Evolutionary conservation across 2,888 invertebrate genomes (phyloP).

Genomic region (Schrankia costaestrigalis): DNA sequence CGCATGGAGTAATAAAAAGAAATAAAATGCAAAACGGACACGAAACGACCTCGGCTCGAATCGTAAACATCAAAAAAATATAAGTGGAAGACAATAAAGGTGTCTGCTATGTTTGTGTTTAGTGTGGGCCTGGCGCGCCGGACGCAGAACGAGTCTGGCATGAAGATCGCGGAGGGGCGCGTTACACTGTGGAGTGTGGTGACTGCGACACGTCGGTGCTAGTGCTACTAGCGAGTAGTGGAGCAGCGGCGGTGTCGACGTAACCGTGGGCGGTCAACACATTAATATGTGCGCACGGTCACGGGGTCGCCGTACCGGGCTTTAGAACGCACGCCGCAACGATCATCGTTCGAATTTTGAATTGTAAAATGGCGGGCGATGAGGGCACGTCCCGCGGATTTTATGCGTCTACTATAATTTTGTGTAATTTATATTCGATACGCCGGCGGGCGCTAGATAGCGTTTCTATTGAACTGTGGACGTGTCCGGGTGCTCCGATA

Average conservation of each 20-base stretch:
- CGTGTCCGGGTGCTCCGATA: conserved; percentile 57
- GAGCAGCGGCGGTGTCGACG: conserved; percentile 21
- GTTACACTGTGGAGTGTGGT: too few relatives aligned
- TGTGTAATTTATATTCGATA: conserved; percentile 77
- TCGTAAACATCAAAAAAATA: conserved; percentile 73
- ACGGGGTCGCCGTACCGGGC: conserved; percentile 68
- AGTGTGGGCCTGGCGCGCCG: neutral
- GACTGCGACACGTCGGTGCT: too few relatives aligned
- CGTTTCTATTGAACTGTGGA: conserved; percentile 68
- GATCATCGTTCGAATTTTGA: conserved; percentile 40
- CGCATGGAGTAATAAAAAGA: conserved; percentile 51
- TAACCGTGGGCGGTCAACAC: conserved; percentile 74
- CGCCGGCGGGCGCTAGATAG: conserved; percentile 63
- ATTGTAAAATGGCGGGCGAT: conserved; percentile 51
- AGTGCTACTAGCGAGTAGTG: too few relatives aligned
- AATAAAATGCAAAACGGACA: conserved; percentile 64
- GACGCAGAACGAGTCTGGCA: conserved; percentile 4
- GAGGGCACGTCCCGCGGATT: conserved; percentile 50
- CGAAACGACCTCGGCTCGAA: conserved; percentile 61
- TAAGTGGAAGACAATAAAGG: conserved; percentile 71
- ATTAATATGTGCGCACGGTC: conserved; percentile 75
- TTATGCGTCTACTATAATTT: conserved; percentile 65
- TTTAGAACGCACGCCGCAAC: conserved; percentile 48
- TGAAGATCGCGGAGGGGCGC: neutral
- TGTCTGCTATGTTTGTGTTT: conserved; percentile 52